These are phyloP conservation scores for Megamerina dolium DNA, from an alignment of 2,888 invertebrate genomes.

Conservation along the genomic window DNA sequence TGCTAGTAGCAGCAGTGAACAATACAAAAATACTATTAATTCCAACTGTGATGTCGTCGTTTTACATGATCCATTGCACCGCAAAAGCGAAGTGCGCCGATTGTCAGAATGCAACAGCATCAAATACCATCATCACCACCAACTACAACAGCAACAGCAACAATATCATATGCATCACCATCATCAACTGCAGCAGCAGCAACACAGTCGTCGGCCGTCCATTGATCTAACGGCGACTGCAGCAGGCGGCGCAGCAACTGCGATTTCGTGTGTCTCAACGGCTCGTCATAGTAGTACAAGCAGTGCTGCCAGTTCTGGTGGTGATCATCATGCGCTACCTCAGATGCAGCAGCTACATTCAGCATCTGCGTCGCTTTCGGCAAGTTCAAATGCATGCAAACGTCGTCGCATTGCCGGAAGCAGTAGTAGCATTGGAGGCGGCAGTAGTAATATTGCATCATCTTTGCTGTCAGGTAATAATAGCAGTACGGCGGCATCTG, in stretches of 20 bases:
- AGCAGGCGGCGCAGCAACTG: conserved; percentile 20
- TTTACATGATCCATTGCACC: conserved; percentile 39
- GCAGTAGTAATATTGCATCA: conserved; percentile 18
- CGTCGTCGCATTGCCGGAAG: conserved; percentile 51
- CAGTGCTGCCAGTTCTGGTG: conserved; percentile 26
- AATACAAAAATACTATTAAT: conserved; percentile 34
- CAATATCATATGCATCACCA: conserved; percentile 25
- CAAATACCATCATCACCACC: conserved; percentile 27
- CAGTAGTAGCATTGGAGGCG: conserved; percentile 23
- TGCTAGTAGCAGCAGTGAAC: conserved; percentile 23
- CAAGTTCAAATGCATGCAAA: conserved; percentile 50
- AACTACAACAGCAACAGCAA: conserved; percentile 28
- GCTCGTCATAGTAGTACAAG: conserved; percentile 36
- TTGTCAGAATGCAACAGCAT: conserved; percentile 49
- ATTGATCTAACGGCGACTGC: conserved; percentile 48
- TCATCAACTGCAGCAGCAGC: conserved; percentile 29
- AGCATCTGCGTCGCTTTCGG: conserved; percentile 21
- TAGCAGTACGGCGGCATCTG: conserved; percentile 12
- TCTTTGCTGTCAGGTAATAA: conserved; percentile 17
- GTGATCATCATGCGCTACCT: conserved; percentile 24
- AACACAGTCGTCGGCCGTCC: conserved; percentile 52
- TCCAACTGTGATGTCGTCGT: conserved; percentile 49
- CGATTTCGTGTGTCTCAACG: conserved; percentile 19
- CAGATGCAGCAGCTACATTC: conserved; percentile 24
- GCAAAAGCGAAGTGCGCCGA: conserved; percentile 52